A percentile compares a stretch with the other conserved stretches of the same genome.
phyloP scores from a whole-genome alignment of 2,888 invertebrate species.

The Callyntrura guangdongensis region DNA sequence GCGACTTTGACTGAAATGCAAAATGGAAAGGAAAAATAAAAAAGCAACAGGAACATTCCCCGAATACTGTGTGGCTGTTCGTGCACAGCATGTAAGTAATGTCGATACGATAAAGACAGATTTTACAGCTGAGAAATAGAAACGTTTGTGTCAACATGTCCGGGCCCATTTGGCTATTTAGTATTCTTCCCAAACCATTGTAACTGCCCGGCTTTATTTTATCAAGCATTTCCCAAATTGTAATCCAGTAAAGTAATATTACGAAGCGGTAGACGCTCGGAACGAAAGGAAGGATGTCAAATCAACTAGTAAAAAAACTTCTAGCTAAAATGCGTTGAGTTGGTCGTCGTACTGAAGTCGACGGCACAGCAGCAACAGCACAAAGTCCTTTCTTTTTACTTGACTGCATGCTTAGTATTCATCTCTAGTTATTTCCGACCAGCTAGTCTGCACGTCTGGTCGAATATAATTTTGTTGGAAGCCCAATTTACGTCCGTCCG shows the following conservation, averaged over 20 bases:
- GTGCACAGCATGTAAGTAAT: slow-evolving; percentile 49
- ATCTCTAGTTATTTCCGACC: neutral
- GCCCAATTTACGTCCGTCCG: too few species aligned
- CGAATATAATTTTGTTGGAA: too few species aligned
- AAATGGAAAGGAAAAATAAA: neutral
- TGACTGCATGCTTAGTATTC: slow-evolving; percentile 49
- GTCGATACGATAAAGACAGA: slow-evolving; percentile 10
- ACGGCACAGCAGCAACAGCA: neutral
- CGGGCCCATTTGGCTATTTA: slow-evolving; percentile 41
- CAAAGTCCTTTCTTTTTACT: slow-evolving; percentile 26
- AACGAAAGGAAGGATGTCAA: slow-evolving; percentile 31
- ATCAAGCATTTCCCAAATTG: slow-evolving; percentile 47
- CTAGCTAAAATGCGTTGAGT: neutral
- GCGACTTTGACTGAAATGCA: neutral
- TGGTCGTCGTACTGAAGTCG: neutral
- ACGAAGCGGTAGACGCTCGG: neutral
- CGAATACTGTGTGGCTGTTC: slow-evolving; percentile 45
- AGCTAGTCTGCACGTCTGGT: too few species aligned
- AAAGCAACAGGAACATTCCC: slow-evolving; percentile 58
- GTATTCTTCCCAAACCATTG: slow-evolving; percentile 49
- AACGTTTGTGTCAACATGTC: slow-evolving; percentile 60
- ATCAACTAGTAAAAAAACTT: slow-evolving; percentile 14
- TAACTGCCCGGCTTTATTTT: slow-evolving; percentile 60
- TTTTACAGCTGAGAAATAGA: slow-evolving; percentile 55
- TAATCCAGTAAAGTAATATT: slow-evolving; percentile 6